phyloP scores from a whole-genome alignment of 2,797 vertebrate genomes.

The Chiloscyllium punctatum region DNA sequence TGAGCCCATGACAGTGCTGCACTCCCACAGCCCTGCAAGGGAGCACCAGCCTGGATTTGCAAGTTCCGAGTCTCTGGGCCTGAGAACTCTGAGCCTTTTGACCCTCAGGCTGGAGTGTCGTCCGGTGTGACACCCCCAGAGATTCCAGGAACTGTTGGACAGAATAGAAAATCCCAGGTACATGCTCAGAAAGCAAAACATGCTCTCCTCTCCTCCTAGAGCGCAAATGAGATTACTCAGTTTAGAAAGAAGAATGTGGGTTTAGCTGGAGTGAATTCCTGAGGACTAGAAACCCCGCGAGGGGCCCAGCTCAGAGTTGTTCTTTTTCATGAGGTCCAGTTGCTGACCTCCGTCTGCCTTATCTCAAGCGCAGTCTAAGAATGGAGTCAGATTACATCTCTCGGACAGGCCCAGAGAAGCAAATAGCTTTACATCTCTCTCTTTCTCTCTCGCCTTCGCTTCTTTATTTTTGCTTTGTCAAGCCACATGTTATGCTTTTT shows the following conservation, averaged over 20 bases:
- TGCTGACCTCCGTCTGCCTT: background rate
- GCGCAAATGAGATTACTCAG: background rate
- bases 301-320: background rate
- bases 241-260: background rate
- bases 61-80: background rate
- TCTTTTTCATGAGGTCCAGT: background rate
- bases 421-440: background rate
- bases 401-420: background rate
- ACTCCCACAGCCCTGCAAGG: background rate
- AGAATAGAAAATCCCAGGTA: background rate
- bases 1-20: background rate
- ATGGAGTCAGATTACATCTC: background rate
- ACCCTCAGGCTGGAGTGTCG: no score
- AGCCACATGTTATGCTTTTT: background rate
- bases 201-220: background rate
- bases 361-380: background rate
- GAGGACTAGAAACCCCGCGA: background rate
- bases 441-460: background rate
- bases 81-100: background rate
- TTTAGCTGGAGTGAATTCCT: background rate
- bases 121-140: no score
- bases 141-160: background rate
- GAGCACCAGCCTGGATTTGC: background rate
- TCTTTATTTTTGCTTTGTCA: background rate
- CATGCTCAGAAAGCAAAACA: background rate